Conservation (phyloP, 1,140 invertebrate genomes). For the Drosophila leontia region DNA sequence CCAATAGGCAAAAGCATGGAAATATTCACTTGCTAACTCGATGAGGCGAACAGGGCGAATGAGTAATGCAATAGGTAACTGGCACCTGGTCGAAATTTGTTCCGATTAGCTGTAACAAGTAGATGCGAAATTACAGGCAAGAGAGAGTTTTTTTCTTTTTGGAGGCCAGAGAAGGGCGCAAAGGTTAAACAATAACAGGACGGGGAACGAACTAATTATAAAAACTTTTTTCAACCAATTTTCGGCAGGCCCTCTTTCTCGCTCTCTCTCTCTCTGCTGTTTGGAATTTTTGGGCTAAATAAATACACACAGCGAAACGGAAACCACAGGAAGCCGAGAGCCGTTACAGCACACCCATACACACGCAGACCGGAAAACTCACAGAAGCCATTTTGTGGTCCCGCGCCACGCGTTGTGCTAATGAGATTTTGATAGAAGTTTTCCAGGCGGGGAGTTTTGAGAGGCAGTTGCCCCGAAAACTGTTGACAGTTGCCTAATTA, state of each 20-base stretch:
- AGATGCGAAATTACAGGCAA: constrained; percentile 37
- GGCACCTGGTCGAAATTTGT: constrained; percentile 14
- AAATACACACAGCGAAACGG: constrained; percentile 40
- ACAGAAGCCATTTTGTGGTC: constrained; percentile 51
- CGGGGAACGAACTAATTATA: constrained; percentile 62
- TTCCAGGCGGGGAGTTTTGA: constrained; percentile 26
- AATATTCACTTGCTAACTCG: constrained; percentile 1
- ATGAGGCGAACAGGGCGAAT: constrained; percentile 20
- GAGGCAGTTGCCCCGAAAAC: constrained; percentile 39
- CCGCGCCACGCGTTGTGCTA: constrained; percentile 49
- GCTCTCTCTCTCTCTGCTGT: background rate
- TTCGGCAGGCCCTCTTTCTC: background rate
- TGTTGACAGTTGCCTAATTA: constrained; percentile 73
- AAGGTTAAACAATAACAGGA: constrained; percentile 55
- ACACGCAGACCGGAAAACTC: constrained; percentile 26
- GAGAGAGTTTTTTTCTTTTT: background rate
- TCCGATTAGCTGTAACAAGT: constrained; percentile 46
- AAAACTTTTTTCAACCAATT: constrained; percentile 32
- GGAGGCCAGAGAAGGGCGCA: background rate
- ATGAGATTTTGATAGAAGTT: constrained; percentile 75
- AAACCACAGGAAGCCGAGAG: constrained; percentile 30
- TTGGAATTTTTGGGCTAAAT: constrained; percentile 25
- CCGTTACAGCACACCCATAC: constrained; percentile 12
- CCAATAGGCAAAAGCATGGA: constrained; percentile 6
- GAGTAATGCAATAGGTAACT: constrained; percentile 40